Conservation (phyloP, 1,140 invertebrate species). For the Sminthurides bifidus region DNA sequence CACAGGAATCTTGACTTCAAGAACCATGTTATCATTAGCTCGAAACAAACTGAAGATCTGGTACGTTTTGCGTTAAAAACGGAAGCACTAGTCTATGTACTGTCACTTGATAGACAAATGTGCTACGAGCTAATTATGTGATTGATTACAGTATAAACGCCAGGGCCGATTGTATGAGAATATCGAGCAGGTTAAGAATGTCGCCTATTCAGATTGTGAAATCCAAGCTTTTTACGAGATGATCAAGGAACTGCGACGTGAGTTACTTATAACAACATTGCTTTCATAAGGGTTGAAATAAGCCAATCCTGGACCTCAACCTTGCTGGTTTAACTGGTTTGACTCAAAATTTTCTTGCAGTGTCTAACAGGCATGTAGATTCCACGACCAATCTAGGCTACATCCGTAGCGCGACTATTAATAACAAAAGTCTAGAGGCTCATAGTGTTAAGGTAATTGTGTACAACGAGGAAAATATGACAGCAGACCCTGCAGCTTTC, state of each 20-base stretch:
- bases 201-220: constrained; percentile 54
- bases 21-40: not conserved
- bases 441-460: constrained; percentile 77
- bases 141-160: constrained; percentile 18
- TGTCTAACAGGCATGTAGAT: constrained; percentile 53
- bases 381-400: constrained; percentile 61
- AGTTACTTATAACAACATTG: constrained; percentile 33
- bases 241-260: constrained; percentile 59
- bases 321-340: not conserved
- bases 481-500: constrained; percentile 59
- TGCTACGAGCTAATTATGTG: not conserved
- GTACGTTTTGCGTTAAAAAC: too few species aligned
- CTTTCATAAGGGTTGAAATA: too few species aligned
- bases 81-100: too few species aligned
- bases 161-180: constrained; percentile 55
- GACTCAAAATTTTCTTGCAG: constrained; percentile 38
- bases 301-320: not conserved
- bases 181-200: constrained; percentile 49
- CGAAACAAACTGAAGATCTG: constrained; percentile 14
- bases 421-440: constrained; percentile 54
- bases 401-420: constrained; percentile 66
- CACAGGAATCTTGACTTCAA: constrained; percentile 3
- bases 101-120: not conserved
- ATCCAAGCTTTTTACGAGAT: constrained; percentile 65
- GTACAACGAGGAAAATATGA: constrained; percentile 45